Evolutionary conservation across 2,113 vertebrate species (phyloP), one percentile per base, ranked within the genome.

Genomic region (Ancistrus triradiatus): DNA sequence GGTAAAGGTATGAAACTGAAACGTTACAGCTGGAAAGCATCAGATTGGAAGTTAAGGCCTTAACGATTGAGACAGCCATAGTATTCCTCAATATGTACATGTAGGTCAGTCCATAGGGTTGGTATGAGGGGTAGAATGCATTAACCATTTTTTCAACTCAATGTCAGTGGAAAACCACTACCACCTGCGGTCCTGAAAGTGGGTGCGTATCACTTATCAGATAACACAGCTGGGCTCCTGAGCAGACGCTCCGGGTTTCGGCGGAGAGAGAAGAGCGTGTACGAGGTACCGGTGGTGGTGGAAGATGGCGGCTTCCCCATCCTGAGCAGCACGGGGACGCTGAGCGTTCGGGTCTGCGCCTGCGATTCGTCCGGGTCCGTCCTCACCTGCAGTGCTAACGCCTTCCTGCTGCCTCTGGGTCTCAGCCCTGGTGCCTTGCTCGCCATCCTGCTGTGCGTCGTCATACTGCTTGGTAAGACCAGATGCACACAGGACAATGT

Each of bases 191-290:
- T n/a, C n/a, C n/a, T n/a, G n/a, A n/a, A n/a, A n/a, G n/a, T n/a
- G n/a, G 15, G 10, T 25, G 46, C 40, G 35, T 42, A 6, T 55
- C 37, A 22, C 1, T 8, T 49, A 55, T 7, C 79, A 98, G 95
- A 98, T 80, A 98, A 95, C 84, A 93, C 93, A 28, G 94, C 95
- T 48, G 93, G 91, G 38, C 89, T 98, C 51, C 85, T 93, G 84
- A 81, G 92, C 24, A 80, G 81, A 24, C 91, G 86, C 73, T 81
- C 87, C 3, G 90, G 89, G 24, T 94, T 94, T 76, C 89, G 82
- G 70, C 87, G 85, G 63, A 87, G 78, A 50, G 78, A 91, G 43
- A 89, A 91, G 70, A 91, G 93, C 19, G 33, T 90, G 3, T 93
- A 93, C 35, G 76, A 90, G 19, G 89, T 98, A 17, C 91, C 91